phyloP scores from a whole-genome alignment of 2,113 vertebrate genomes.

The Saccopteryx bilineata region DNA sequence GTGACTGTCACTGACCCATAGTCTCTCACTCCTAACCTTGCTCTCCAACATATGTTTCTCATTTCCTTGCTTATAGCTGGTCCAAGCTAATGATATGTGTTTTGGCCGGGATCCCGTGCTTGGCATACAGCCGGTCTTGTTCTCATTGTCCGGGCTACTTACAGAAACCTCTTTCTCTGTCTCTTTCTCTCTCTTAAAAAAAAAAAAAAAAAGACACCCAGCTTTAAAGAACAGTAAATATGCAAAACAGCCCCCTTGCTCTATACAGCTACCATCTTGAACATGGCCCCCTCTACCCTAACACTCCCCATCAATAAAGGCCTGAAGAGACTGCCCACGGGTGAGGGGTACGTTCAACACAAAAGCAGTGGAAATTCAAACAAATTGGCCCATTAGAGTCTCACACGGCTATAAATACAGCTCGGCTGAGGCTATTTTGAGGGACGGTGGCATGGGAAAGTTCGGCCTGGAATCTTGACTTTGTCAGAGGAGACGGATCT shows the following conservation, averaged over 20 bases:
- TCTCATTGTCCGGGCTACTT: conserved; percentile 92
- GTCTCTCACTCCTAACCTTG: conserved; percentile 90
- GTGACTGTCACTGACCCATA: conserved; percentile 90
- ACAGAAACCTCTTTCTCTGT: conserved; percentile 91
- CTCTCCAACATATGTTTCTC: conserved; percentile 91
- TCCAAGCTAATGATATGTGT: conserved; percentile 93
- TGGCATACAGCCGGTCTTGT: conserved; percentile 92
- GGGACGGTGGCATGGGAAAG: conserved; percentile 98
- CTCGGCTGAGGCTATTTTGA: conserved; percentile 92
- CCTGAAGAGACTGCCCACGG: conserved; percentile 86
- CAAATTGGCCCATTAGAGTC: conserved; percentile 94
- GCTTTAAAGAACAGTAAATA: conserved; percentile 89
- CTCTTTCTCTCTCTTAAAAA: conserved; percentile 87
- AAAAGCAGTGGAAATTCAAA: conserved; percentile 98
- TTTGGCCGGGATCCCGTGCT: conserved; percentile 90
- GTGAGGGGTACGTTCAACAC: conserved; percentile 90
- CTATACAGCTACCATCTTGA: conserved; percentile 88
- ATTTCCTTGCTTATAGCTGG: conserved; percentile 92
- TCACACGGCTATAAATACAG: conserved; percentile 96
- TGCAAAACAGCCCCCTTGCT: conserved; percentile 87
- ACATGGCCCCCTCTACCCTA: conserved; percentile 76
- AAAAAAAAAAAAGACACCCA: conserved; percentile 53
- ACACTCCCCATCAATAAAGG: conserved; percentile 79
- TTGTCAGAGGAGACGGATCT: conserved; percentile 87
- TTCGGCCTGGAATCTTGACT: conserved; percentile 90